phyloP scores from a whole-genome alignment of 1,140 invertebrate species.

The Procambarus virginalis region DNA sequence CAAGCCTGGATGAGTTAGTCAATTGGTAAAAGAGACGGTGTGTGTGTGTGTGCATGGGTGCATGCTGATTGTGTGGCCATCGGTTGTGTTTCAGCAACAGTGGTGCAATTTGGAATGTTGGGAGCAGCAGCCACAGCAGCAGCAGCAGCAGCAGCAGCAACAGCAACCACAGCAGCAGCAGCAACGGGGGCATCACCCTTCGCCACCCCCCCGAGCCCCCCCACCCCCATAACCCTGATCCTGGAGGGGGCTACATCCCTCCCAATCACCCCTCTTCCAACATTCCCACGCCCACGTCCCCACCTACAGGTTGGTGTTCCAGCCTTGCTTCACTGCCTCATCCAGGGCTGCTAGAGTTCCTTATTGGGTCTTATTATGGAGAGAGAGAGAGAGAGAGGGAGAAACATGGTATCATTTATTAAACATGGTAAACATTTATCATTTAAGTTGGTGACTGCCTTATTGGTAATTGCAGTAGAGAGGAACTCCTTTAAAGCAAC shows the following conservation, averaged over 20 bases:
- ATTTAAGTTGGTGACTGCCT: not conserved
- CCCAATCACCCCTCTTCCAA: conserved; percentile 27
- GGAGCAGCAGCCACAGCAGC: conserved; percentile 44
- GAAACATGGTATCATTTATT: no score
- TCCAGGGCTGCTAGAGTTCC: conserved; percentile 14
- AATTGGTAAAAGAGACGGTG: conserved; percentile 22
- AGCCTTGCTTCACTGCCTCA: conserved; percentile 36
- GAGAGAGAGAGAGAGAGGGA: not conserved
- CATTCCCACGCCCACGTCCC: conserved; percentile 84
- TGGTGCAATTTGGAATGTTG: conserved; percentile 53
- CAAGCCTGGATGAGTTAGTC: conserved; percentile 2
- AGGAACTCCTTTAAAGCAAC: not conserved
- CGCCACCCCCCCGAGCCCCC: conserved; percentile 61
- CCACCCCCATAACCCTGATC: conserved; percentile 64
- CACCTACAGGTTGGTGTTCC: conserved; percentile 83
- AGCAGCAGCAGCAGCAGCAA: conserved; percentile 44
- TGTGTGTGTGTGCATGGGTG: conserved; percentile 58
- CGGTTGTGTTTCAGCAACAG: conserved; percentile 59
- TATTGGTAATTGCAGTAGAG: not conserved
- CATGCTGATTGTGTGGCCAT: conserved; percentile 59
- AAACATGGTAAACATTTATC: not conserved
- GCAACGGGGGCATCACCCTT: conserved; percentile 44
- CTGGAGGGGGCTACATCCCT: conserved; percentile 57
- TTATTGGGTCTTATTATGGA: not conserved
- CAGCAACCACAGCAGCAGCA: conserved; percentile 52